A percentile compares a stretch with the other conserved stretches of the same genome.
These are phyloP conservation scores for Lasius platythorax DNA, from an alignment of 2,888 invertebrate species.

Conservation along the genomic window DNA sequence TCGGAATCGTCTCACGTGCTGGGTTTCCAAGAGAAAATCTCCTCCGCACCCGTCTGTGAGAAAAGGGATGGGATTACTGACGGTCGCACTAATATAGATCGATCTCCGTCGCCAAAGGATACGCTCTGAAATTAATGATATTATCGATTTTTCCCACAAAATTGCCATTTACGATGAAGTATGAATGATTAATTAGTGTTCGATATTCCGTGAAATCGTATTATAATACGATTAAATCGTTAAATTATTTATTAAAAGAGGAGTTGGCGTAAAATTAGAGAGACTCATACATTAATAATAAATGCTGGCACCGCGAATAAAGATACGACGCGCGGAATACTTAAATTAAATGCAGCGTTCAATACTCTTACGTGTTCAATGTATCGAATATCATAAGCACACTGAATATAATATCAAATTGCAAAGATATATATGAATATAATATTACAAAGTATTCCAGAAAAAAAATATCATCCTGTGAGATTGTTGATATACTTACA, in stretches of 20 bases:
- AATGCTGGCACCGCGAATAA: background rate
- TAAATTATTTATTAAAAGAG: conserved; percentile 49
- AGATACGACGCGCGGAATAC: background rate
- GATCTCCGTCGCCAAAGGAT: conserved; percentile 33
- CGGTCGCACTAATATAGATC: conserved; percentile 46
- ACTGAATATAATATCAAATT: background rate
- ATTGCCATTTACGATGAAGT: conserved; percentile 49
- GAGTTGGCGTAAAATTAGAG: conserved; percentile 41
- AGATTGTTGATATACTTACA: background rate
- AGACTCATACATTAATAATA: conserved; percentile 29
- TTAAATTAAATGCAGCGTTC: background rate
- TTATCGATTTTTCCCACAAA: conserved; percentile 45
- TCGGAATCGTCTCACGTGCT: conserved; percentile 68
- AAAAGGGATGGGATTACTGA: conserved; percentile 45
- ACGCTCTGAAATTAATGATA: conserved; percentile 41
- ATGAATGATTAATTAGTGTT: conserved; percentile 49
- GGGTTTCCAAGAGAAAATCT: conserved; percentile 57
- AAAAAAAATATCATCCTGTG: background rate
- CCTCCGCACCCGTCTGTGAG: background rate
- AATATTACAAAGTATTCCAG: background rate
- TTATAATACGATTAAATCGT: conserved; percentile 54
- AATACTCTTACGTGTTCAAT: background rate
- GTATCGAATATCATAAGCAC: background rate
- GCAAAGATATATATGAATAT: background rate
- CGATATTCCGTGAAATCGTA: conserved; percentile 52